Conservation (phyloP, 2,797 vertebrate genomes). For the Mus caroli region DNA sequence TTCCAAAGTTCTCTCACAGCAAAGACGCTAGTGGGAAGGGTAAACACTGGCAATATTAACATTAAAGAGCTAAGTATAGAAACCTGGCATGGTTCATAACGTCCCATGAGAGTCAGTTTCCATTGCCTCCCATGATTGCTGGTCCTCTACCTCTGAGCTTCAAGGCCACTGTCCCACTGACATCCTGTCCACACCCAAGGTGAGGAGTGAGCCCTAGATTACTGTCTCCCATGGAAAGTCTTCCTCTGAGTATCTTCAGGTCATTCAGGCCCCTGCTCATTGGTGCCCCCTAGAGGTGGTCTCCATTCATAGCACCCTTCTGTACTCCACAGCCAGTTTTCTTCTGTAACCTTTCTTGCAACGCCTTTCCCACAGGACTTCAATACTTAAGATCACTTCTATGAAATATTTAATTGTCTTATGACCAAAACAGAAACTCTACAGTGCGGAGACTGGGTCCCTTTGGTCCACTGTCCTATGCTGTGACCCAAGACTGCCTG, state of each 20-base stretch:
- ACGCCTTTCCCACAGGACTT: background rate
- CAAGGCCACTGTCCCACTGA: background rate
- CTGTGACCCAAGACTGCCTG: background rate
- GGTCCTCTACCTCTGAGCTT: background rate
- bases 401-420: background rate
- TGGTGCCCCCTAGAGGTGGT: background rate
- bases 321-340: background rate
- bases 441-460: background rate
- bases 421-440: background rate
- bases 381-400: background rate
- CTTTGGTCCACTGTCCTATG: background rate
- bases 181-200: background rate
- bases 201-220: background rate
- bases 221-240: background rate
- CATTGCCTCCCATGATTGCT: background rate
- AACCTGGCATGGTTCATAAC: background rate
- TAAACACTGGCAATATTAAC: background rate
- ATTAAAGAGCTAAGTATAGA: constrained; percentile 23
- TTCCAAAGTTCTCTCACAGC: constrained; percentile 41
- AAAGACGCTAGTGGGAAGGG: background rate
- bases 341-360: background rate
- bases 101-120: background rate
- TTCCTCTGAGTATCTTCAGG: background rate
- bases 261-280: background rate
- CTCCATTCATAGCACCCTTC: background rate